phyloP scores from a whole-genome alignment of 2,113 vertebrate species.

The Lepus timidus region DNA sequence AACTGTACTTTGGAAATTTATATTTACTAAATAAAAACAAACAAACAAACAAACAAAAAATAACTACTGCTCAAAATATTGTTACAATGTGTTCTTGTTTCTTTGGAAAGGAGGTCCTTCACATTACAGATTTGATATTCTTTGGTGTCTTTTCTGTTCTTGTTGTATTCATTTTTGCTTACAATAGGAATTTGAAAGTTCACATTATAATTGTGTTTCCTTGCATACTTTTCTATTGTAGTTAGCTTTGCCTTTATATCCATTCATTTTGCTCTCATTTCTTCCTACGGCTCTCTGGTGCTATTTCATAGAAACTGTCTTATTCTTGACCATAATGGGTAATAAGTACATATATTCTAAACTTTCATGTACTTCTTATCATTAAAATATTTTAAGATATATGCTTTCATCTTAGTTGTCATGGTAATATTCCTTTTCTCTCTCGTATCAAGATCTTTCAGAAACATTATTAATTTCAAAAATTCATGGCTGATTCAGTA shows the following conservation, averaged over 20 bases:
- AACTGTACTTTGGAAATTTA: no score
- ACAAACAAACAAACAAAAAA: no score
- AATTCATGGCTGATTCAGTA: not conserved
- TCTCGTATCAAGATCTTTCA: not conserved
- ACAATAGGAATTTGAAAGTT: not conserved
- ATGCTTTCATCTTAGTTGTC: slow-evolving; percentile 1
- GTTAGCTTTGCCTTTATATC: not conserved
- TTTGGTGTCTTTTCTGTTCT: not conserved
- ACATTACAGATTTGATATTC: not conserved
- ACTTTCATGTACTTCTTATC: not conserved
- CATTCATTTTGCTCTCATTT: not conserved
- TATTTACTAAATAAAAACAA: no score
- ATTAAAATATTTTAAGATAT: not conserved
- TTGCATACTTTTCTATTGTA: not conserved
- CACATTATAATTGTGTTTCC: not conserved
- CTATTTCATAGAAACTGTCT: not conserved
- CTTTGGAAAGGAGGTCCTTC: not conserved
- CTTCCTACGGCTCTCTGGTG: not conserved
- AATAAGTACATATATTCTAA: slow-evolving; percentile 22
- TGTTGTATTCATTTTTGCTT: not conserved
- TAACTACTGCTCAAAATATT: not conserved
- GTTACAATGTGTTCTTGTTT: not conserved
- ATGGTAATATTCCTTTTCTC: not conserved
- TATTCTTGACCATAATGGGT: not conserved
- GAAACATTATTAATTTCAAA: not conserved